Conservation (phyloP, 2,797 vertebrate species). For the Peromyscus aztecus region DNA sequence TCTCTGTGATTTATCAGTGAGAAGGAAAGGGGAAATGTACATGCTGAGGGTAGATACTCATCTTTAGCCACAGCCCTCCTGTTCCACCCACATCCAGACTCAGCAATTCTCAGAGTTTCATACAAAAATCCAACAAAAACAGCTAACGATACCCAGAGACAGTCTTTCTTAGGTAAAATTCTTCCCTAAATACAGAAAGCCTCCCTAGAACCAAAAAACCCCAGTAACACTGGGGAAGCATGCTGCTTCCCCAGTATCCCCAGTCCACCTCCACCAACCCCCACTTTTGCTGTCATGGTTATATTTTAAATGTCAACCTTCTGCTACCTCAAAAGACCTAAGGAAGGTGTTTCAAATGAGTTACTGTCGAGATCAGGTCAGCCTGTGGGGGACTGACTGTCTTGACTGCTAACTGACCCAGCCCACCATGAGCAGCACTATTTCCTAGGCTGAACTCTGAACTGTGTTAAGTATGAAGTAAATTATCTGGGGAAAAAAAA, state of each 20-base stretch:
- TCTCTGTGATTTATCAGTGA: slow-evolving; percentile 89
- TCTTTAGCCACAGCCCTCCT: neutral
- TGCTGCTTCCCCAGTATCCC: neutral
- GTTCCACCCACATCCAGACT: neutral
- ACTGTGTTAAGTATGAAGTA: neutral
- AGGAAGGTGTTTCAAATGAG: neutral
- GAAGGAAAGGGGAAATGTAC: slow-evolving; percentile 58
- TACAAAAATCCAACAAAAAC: neutral
- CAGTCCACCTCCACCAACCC: neutral
- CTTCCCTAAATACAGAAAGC: neutral
- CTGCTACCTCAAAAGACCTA: neutral
- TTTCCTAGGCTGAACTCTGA: neutral
- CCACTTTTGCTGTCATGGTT: too few species aligned
- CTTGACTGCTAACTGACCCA: neutral
- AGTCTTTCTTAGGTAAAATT: neutral
- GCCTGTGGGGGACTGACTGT: too few species aligned
- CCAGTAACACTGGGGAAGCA: neutral
- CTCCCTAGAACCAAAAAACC: neutral
- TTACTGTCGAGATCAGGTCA: neutral
- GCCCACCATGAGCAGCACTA: neutral
- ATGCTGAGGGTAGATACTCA: neutral
- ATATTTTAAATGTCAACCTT: neutral
- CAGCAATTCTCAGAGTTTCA: neutral
- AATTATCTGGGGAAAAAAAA: neutral
- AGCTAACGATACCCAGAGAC: neutral